phyloP scores from a whole-genome alignment of 2,113 vertebrate genomes.

The Alethe castanea region DNA sequence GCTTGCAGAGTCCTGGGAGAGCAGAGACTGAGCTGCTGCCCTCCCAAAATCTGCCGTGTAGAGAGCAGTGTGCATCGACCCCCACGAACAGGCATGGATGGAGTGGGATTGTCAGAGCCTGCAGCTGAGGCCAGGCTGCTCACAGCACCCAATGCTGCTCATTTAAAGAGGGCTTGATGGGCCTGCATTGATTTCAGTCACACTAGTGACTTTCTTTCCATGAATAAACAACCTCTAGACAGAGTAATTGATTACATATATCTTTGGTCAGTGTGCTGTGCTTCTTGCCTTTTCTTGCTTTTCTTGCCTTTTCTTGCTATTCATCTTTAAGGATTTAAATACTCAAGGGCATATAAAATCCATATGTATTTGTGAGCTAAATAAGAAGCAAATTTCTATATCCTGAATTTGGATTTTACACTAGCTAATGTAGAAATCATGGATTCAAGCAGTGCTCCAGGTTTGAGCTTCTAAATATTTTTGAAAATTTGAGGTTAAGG shows the following conservation, averaged over 20 bases:
- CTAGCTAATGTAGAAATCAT: not conserved
- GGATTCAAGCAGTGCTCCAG: not conserved
- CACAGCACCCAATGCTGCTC: not conserved
- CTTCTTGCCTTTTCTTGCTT: not conserved
- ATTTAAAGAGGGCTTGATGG: not conserved
- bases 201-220: not conserved
- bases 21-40: not conserved
- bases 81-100: no score
- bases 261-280: not conserved
- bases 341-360: not conserved
- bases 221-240: not conserved
- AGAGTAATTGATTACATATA: not conserved
- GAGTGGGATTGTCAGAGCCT: not conserved
- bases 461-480: not conserved
- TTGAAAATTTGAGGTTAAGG: not conserved
- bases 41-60: not conserved
- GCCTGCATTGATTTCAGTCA: not conserved
- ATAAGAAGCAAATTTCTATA: not conserved
- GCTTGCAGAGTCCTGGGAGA: not conserved
- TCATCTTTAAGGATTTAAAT: not conserved
- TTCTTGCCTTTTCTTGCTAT: not conserved
- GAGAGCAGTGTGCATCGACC: accelerated
- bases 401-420: not conserved
- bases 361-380: not conserved
- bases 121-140: not conserved